Evolutionary conservation across 2,113 vertebrate genomes (phyloP), one percentile per base, ranked within the genome.

Genomic region (Columba livia): DNA sequence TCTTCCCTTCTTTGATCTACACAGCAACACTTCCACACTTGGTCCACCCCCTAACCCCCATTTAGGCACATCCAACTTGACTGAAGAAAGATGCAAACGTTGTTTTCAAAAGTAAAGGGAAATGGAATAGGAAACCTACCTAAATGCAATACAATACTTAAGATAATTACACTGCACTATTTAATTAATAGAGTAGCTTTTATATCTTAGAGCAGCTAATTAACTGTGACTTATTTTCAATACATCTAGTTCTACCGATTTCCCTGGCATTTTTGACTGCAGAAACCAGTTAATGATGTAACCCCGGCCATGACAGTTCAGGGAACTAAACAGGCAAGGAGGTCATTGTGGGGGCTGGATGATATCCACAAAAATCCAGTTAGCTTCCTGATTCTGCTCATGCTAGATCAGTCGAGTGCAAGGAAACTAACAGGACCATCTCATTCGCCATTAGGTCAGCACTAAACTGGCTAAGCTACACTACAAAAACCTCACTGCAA

Each of bases 341-440:
- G 9, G 5, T 56, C 32, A 34, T 0, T 26, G 24, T 1, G 1
- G 10, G 6, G 7, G 15, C 20, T 10, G 12, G 10, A 1, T 12
- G 12, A 26, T 15, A 61, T 8, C 32, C 15, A 17, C 1, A 1
- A 54, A 86, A 58, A 6, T 2, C 7, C 50, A 2, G 3, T n/a
- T 70, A 58, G 5, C 7, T 62, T 77, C n/a, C 15, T 2, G 3
- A 23, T 73, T 91, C 50, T 36, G n/a, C 5, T 82, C 13, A 24
- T 7, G 15, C 29, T 44, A 54, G 5, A 23, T 23, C 28, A 79
- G 40, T 25, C 28, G 58, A 36, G 5, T 23, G 4, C 14, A 56
- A 79, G 5, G 11, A 57, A 82, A 61, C 40, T 0, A 12, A 34
- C 20, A 65, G 34, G 12, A 20, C 54, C 50, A 23, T 0, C 16